phyloP scores from a whole-genome alignment of 2,888 invertebrate species.

The Brachypalpus laphriformis region DNA sequence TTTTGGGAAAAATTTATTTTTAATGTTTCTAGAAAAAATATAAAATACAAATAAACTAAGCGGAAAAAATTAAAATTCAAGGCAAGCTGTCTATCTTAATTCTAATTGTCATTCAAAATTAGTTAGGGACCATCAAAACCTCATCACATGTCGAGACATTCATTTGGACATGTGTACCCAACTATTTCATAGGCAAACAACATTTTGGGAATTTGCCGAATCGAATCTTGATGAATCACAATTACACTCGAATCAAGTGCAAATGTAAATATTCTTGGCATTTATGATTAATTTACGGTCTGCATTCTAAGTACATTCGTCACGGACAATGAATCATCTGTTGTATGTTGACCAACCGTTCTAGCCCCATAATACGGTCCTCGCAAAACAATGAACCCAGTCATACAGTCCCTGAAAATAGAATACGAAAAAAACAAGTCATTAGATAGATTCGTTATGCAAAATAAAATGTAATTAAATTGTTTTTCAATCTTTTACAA shows the following conservation, averaged over 20 bases:
- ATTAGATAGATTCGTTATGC: conserved; percentile 59
- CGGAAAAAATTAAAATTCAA: conserved; percentile 11
- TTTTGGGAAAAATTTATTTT: conserved; percentile 24
- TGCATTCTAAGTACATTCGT: conserved; percentile 58
- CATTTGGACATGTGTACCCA: not conserved
- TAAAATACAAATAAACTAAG: conserved; percentile 24
- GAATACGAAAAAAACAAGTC: conserved; percentile 54
- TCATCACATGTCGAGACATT: conserved; percentile 21
- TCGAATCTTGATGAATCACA: conserved; percentile 52
- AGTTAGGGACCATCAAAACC: conserved; percentile 34
- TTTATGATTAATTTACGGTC: conserved; percentile 65
- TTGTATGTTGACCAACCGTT: conserved; percentile 39
- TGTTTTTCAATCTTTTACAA: conserved; percentile 75
- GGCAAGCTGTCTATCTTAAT: conserved; percentile 46
- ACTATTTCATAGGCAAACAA: not conserved
- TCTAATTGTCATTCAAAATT: conserved; percentile 34
- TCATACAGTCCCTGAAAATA: conserved; percentile 55
- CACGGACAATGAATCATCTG: conserved; percentile 67
- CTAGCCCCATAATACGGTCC: conserved; percentile 1
- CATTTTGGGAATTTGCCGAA: conserved; percentile 26
- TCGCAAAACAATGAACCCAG: conserved; percentile 25
- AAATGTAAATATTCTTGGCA: conserved; percentile 61
- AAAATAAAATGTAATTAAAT: conserved; percentile 74
- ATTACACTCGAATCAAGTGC: conserved; percentile 31
- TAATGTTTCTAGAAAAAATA: not conserved